Evolutionary conservation across 1,140 invertebrate genomes (phyloP).

Genomic region (Lucilia sericata): DNA sequence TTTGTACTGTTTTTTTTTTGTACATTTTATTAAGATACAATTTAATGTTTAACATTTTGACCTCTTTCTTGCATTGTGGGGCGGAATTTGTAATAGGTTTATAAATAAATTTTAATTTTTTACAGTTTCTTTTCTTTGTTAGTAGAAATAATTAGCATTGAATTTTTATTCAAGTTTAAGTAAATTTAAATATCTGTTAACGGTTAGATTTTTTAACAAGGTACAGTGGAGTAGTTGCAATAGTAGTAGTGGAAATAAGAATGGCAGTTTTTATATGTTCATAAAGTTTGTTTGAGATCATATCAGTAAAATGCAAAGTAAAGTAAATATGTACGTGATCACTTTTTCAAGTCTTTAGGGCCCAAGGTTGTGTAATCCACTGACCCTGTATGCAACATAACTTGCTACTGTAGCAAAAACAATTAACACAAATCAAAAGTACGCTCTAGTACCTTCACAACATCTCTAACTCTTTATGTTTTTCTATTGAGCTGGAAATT

Average conservation of each 20-base stretch:
- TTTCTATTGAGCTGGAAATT: conserved; percentile 52
- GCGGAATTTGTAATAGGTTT: neutral
- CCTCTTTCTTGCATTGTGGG: neutral
- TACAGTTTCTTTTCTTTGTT: neutral
- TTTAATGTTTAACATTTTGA: conserved; percentile 19
- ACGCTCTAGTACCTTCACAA: neutral
- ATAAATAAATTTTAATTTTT: neutral
- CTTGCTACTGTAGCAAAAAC: no score
- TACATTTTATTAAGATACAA: neutral
- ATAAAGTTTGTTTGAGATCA: no score
- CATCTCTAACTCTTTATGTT: conserved; percentile 47
- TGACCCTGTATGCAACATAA: no score
- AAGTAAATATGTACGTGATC: no score
- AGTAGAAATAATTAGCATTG: neutral
- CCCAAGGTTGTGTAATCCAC: no score
- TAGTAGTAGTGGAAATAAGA: no score
- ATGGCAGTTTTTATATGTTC: no score
- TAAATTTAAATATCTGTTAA: neutral
- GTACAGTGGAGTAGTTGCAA: no score
- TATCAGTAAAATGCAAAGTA: no score
- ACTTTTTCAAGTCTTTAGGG: no score
- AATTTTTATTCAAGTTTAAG: neutral
- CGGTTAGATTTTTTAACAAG: no score
- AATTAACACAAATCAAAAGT: neutral
- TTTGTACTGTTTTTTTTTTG: neutral